phyloP scores from a whole-genome alignment of 2,888 invertebrate species.

The Nemotelus pantherinus region DNA sequence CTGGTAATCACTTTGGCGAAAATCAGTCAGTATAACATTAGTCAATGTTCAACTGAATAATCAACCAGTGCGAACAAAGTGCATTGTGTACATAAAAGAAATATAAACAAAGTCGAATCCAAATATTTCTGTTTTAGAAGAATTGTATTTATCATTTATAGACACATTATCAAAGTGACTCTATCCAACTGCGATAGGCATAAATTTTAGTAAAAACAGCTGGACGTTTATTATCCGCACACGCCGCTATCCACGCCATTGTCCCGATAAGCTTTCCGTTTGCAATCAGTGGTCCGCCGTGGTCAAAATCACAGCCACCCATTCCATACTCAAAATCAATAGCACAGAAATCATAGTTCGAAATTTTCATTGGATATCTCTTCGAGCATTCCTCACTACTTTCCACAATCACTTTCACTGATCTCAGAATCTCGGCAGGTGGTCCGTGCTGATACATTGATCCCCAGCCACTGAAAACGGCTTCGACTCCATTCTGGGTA shows the following conservation, averaged over 20 bases:
- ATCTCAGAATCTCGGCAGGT: neutral
- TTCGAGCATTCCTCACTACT: neutral
- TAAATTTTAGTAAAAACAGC: slow-evolving; percentile 50
- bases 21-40: too few relatives aligned
- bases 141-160: too few relatives aligned
- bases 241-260: slow-evolving; percentile 60
- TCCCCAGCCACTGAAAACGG: slow-evolving; percentile 44
- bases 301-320: slow-evolving; percentile 61
- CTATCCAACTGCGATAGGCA: slow-evolving; percentile 3
- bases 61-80: too few relatives aligned
- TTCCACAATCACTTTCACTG: neutral
- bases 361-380: slow-evolving; percentile 48
- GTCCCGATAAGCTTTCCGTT: slow-evolving; percentile 56
- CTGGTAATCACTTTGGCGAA: too few relatives aligned
- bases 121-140: too few relatives aligned
- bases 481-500: neutral
- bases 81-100: too few relatives aligned
- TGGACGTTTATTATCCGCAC: slow-evolving; percentile 54
- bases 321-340: slow-evolving; percentile 55
- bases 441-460: neutral
- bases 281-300: slow-evolving; percentile 59
- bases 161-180: too few relatives aligned
- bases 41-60: too few relatives aligned
- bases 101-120: too few relatives aligned
- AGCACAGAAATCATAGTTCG: slow-evolving; percentile 59